phyloP scores from a whole-genome alignment of 2,797 vertebrate genomes.

The Microctenopoma steveboyesi region DNA sequence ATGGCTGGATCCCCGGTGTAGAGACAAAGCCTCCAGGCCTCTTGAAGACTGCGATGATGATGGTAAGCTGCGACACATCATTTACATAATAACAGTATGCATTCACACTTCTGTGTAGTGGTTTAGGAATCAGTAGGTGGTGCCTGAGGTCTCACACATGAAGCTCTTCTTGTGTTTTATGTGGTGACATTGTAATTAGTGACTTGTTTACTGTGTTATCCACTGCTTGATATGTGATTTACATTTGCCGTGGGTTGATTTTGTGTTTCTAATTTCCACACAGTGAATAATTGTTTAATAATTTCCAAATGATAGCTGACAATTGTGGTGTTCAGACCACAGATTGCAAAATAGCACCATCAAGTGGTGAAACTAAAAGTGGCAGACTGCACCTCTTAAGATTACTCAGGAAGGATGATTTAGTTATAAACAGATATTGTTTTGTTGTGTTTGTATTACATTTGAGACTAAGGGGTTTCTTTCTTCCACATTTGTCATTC shows the following conservation, averaged over 20 bases:
- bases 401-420: not conserved
- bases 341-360: slow-evolving; percentile 73
- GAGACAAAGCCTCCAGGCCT: slow-evolving; percentile 94
- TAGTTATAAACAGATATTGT: slow-evolving; percentile 10
- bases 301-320: slow-evolving; percentile 16
- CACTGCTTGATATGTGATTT: slow-evolving; percentile 1
- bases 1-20: slow-evolving; percentile 98
- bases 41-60: slow-evolving; percentile 99
- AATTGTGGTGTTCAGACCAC: slow-evolving; percentile 3
- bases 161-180: slow-evolving; percentile 9
- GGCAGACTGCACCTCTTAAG: not conserved
- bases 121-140: slow-evolving; percentile 47
- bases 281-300: slow-evolving; percentile 3
- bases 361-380: slow-evolving; percentile 66
- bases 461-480: slow-evolving; percentile 67
- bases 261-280: not conserved
- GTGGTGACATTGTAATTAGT: slow-evolving; percentile 9
- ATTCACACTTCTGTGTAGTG: slow-evolving; percentile 24
- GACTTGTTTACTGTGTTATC: slow-evolving; percentile 4
- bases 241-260: not conserved
- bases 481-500: slow-evolving; percentile 45
- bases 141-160: slow-evolving; percentile 30
- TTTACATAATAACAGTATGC: slow-evolving; percentile 12
- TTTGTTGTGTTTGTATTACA: slow-evolving; percentile 8
- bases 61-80: slow-evolving; percentile 85